These are phyloP conservation scores for Petroica traversi DNA, from an alignment of 2,113 vertebrate species.

Conservation along the genomic window DNA sequence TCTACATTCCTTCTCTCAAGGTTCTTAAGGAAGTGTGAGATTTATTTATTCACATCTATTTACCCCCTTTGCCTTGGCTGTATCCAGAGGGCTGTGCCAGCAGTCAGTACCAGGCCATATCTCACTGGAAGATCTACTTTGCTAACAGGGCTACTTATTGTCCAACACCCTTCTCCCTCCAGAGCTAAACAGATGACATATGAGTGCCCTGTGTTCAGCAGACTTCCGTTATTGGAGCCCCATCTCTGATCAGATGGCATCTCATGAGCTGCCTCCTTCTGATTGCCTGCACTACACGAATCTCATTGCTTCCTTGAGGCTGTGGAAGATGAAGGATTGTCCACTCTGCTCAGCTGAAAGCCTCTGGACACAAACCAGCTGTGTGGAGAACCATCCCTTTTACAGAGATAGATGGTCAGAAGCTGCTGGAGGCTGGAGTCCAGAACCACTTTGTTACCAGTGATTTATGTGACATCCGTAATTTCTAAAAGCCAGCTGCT, in stretches of 20 bases:
- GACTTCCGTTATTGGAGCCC: slow-evolving; percentile 4
- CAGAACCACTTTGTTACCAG: slow-evolving; percentile 43
- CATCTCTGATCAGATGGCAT: slow-evolving; percentile 4
- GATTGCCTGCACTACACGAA: slow-evolving; percentile 8
- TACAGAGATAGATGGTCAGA: slow-evolving; percentile 38
- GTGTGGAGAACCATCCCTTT: neutral
- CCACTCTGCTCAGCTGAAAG: slow-evolving; percentile 43
- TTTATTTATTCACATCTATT: neutral
- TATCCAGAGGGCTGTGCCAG: neutral
- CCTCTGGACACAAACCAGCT: slow-evolving; percentile 58
- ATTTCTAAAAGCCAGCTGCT: slow-evolving; percentile 64
- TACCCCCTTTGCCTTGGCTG: neutral
- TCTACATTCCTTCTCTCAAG: neutral
- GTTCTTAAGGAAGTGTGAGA: neutral
- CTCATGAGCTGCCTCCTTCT: neutral
- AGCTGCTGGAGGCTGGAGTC: slow-evolving; percentile 31
- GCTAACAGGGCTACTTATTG: neutral
- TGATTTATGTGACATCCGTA: slow-evolving; percentile 44
- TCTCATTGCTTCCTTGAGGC: slow-evolving; percentile 46
- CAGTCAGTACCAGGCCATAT: neutral
- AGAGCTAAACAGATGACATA: slow-evolving; percentile 22
- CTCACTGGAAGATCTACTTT: neutral
- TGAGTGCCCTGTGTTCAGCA: neutral
- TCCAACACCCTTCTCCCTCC: neutral
- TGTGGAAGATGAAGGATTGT: slow-evolving; percentile 30